phyloP scores from a whole-genome alignment of 2,888 invertebrate genomes.

The Glaucopsyche alexis region DNA sequence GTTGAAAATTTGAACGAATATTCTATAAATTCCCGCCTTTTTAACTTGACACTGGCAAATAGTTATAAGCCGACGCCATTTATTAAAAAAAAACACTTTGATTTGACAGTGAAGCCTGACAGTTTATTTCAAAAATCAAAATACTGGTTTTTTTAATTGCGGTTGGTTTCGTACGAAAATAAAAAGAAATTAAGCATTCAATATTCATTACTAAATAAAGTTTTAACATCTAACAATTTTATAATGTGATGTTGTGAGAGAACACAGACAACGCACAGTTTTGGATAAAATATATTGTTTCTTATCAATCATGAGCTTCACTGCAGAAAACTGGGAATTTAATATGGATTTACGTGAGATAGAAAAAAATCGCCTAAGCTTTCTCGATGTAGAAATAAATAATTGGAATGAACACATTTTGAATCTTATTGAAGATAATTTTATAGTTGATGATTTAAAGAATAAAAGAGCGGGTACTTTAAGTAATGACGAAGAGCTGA shows the following conservation, averaged over 20 bases:
- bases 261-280: neutral
- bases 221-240: neutral
- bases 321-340: slow-evolving; percentile 55
- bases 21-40: no score
- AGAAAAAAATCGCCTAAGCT: slow-evolving; percentile 44
- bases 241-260: neutral
- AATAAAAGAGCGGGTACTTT: slow-evolving; percentile 42
- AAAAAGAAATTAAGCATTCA: no score
- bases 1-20: no score
- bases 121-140: neutral
- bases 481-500: slow-evolving; percentile 57
- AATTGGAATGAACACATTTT: slow-evolving; percentile 46
- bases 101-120: no score
- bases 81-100: no score
- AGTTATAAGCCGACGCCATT: neutral
- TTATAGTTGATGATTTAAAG: slow-evolving; percentile 46
- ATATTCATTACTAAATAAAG: no score
- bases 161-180: neutral
- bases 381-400: slow-evolving; percentile 48
- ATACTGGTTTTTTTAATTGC: neutral
- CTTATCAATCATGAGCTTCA: slow-evolving; percentile 50
- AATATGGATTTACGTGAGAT: slow-evolving; percentile 43
- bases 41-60: no score
- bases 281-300: neutral
- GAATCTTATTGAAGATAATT: slow-evolving; percentile 50